These are phyloP conservation scores for Semicossyphus pulcher DNA, from an alignment of 2,113 vertebrate genomes.

Conservation along the genomic window DNA sequence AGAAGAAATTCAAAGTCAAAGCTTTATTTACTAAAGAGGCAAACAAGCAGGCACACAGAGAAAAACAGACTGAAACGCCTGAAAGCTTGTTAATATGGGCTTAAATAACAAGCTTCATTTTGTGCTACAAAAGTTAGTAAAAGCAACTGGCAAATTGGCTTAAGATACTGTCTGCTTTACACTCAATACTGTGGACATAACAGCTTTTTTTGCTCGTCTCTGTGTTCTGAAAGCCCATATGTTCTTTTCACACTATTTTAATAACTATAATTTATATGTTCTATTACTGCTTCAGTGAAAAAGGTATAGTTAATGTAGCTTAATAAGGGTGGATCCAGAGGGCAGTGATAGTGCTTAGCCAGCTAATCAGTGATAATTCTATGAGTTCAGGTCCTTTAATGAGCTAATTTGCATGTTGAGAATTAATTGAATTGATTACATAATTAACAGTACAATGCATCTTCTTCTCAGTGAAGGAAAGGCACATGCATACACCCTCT, in stretches of 20 bases:
- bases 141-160: conserved; percentile 26
- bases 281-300: conserved; percentile 46
- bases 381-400: conserved; percentile 84
- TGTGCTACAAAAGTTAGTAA: conserved; percentile 30
- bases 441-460: conserved; percentile 81
- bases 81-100: conserved; percentile 39
- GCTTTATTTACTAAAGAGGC: conserved; percentile 53
- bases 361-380: conserved; percentile 84
- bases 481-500: not conserved
- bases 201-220: conserved; percentile 9
- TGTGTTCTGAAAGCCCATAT: conserved; percentile 21
- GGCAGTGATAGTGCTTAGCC: conserved; percentile 71
- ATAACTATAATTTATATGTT: conserved; percentile 49
- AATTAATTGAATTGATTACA: conserved; percentile 86
- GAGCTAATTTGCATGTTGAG: conserved; percentile 83
- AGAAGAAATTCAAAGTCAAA: conserved; percentile 46
- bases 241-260: conserved; percentile 33
- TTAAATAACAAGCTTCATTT: conserved; percentile 44
- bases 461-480: conserved; percentile 63
- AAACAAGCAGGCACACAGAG: conserved; percentile 33
- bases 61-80: conserved; percentile 22
- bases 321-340: conserved; percentile 74
- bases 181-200: conserved; percentile 9
- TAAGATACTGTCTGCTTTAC: conserved; percentile 6
- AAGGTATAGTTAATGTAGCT: conserved; percentile 69